Evolutionary conservation across 1,140 invertebrate genomes (phyloP).

Genomic region (Hypsibius dujardini): DNA sequence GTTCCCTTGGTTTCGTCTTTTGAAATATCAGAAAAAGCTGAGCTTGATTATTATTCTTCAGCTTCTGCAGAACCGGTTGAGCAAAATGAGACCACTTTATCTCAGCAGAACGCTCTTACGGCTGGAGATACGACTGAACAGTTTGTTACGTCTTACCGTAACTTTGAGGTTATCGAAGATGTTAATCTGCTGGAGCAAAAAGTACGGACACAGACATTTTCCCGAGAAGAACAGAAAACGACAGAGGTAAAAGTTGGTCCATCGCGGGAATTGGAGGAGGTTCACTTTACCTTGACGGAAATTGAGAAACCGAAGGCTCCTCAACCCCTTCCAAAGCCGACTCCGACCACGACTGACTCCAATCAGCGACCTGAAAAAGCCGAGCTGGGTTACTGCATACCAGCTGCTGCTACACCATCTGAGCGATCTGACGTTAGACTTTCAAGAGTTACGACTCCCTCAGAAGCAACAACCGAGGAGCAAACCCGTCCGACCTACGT

Average conservation of each 20-base stretch:
- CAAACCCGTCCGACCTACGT: not conserved
- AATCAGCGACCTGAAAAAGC: not conserved
- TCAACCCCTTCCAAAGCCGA: too few species aligned
- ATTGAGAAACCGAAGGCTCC: too few species aligned
- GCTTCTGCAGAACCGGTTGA: not conserved
- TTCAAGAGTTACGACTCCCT: too few species aligned
- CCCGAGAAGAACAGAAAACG: not conserved
- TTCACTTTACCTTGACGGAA: too few species aligned
- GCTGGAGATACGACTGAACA: too few species aligned
- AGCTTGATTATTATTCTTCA: conserved; percentile 8
- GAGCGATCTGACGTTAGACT: too few species aligned
- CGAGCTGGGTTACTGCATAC: not conserved
- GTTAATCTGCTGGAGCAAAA: not conserved
- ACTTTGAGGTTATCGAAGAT: not conserved
- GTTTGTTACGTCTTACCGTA: not conserved
- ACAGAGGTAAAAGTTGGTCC: not conserved
- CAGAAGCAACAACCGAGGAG: not conserved
- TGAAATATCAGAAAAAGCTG: not conserved
- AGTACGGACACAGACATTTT: not conserved
- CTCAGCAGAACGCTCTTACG: too few species aligned
- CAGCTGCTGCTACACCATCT: not conserved
- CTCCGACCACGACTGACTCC: too few species aligned
- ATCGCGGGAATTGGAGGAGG: not conserved
- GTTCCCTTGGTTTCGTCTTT: not conserved
- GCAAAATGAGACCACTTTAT: too few species aligned